Evolutionary conservation across 1,140 invertebrate genomes (phyloP).

Genomic region (Bombus superbus): DNA sequence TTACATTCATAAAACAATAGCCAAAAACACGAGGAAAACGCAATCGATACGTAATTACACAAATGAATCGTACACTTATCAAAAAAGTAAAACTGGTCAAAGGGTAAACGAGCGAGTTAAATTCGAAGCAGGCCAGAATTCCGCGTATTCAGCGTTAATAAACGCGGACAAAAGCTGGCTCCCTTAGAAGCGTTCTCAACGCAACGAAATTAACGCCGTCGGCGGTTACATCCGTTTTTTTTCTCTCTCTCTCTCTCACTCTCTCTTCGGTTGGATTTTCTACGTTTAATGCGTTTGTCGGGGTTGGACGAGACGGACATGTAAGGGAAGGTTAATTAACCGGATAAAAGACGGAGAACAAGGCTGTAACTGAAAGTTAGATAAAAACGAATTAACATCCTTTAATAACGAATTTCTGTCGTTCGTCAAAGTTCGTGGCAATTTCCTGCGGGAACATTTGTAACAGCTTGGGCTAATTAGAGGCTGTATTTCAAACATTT

Average conservation of each 20-base stretch:
- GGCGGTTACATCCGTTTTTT: background rate
- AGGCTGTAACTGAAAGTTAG: background rate
- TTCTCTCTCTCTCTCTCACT: too few relatives aligned
- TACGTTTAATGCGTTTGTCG: constrained; percentile 9
- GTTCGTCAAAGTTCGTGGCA: background rate
- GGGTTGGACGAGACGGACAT: background rate
- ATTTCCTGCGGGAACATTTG: background rate
- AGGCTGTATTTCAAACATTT: background rate
- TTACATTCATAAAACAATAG: background rate
- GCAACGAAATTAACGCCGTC: background rate
- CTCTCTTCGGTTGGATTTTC: background rate
- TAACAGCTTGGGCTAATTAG: background rate
- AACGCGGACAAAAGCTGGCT: background rate
- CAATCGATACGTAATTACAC: background rate
- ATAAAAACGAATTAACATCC: constrained; percentile 32
- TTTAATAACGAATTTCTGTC: background rate
- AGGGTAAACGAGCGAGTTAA: background rate
- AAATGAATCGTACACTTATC: background rate
- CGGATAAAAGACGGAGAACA: background rate
- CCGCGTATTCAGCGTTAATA: background rate
- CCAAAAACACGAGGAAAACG: background rate
- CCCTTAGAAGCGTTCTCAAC: background rate
- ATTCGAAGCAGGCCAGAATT: background rate
- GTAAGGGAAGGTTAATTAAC: constrained; percentile 9
- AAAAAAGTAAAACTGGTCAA: background rate